These are phyloP conservation scores for Oxyruncus cristatus DNA, from an alignment of 2,113 vertebrate species.

Conservation along the genomic window DNA sequence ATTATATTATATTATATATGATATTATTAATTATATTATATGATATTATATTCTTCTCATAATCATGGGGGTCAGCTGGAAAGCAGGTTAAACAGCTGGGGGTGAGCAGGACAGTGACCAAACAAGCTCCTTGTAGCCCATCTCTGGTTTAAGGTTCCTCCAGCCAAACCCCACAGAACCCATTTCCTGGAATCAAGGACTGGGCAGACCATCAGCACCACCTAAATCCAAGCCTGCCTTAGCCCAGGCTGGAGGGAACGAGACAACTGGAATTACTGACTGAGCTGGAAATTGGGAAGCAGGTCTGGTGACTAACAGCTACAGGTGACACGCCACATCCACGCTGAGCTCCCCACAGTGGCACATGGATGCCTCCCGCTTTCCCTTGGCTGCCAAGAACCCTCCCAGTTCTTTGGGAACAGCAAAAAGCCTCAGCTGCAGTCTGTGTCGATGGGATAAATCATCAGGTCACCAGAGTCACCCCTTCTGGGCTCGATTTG, in stretches of 20 bases:
- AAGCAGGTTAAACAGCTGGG: neutral
- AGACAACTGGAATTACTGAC: neutral
- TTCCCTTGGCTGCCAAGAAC: neutral
- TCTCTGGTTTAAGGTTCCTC: neutral
- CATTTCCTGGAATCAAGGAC: neutral
- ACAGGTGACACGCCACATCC: neutral
- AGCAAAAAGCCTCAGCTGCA: neutral
- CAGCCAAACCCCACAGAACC: neutral
- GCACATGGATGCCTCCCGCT: neutral
- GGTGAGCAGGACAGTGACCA: neutral
- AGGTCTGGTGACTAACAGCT: neutral
- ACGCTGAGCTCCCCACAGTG: neutral
- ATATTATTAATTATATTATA: too few relatives aligned
- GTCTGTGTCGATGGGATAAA: neutral
- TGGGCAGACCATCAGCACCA: neutral
- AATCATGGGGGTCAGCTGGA: too few relatives aligned
- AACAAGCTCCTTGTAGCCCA: neutral
- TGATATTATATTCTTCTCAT: neutral
- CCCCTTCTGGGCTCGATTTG: neutral
- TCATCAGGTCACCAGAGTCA: neutral
- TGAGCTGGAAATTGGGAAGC: neutral
- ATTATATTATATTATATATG: too few relatives aligned
- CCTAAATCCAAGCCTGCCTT: neutral
- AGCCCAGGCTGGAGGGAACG: neutral
- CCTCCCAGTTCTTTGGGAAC: neutral